Base-by-base conservation (phyloP, 2,888 invertebrate species). In the Rhabditoides inermis region DNA sequence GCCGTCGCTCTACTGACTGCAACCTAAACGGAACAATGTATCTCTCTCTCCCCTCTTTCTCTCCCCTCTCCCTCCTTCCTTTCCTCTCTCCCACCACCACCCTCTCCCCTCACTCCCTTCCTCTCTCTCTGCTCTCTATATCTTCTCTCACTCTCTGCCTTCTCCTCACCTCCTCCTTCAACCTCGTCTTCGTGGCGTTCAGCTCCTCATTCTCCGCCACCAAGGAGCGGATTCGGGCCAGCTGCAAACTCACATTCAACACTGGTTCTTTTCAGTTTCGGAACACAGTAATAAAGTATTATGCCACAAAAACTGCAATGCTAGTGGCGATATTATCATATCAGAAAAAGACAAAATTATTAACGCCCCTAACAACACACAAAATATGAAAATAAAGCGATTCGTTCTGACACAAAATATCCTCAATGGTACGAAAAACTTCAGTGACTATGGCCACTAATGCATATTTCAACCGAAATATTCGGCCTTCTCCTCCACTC, bases 241-340 rank as follows among this genome's bases (percentile, higher is more conserved):
- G 27, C 50, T 50, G 27, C n/a, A 50, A 44, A 30, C 28, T 42
- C 26, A n/a, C n/a, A n/a, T n/a, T n/a, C n/a, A n/a, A n/a, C n/a
- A n/a, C n/a, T n/a, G n/a, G n/a, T n/a, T n/a, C n/a, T n/a, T n/a
- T n/a, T n/a, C n/a, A n/a, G n/a, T n/a, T n/a, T n/a, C n/a, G n/a
- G n/a, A n/a, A n/a, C n/a, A n/a, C n/a, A n/a, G n/a, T n/a, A n/a
- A n/a, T n/a, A n/a, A n/a, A n/a, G n/a, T n/a, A n/a, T n/a, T n/a
- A n/a, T n/a, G n/a, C n/a, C n/a, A n/a, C n/a, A n/a, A n/a, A n/a
- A n/a, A n/a, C n/a, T n/a, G n/a, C n/a, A n/a, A n/a, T n/a, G n/a
- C n/a, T n/a, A n/a, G n/a, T n/a, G n/a, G n/a, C n/a, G n/a, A n/a
- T n/a, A n/a, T n/a, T n/a, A n/a, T n/a, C n/a, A n/a, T n/a, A n/a